Base-by-base conservation (phyloP, 1,140 invertebrate species). In the Drosophila busckii region DNA sequence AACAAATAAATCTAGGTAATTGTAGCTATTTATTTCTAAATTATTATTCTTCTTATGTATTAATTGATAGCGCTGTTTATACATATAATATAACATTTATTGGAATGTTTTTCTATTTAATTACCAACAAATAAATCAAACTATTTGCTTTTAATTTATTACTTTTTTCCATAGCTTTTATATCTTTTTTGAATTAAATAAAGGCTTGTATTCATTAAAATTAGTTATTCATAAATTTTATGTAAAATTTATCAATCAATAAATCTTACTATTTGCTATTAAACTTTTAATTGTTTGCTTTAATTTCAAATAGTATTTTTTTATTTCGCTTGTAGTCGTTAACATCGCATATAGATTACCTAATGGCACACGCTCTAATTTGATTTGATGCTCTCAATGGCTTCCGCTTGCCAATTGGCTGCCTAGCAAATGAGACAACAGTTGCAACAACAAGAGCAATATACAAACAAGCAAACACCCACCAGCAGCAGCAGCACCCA, bases 401-500 rank as follows among this genome's bases (percentile, higher is more conserved):
- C 19, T 60, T 38, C 32, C 16, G 38, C 49, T 60, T 31, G 26
- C 40, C 56, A 60, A 60, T 60, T 60, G 56, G 38, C 8, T 23
- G 56, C 15, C 34, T 40, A 19, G 26, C 20, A 25, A 28, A 23
- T 6, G 28, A 41, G 22, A 34, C 8, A 8, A 17, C 6, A 32
- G 17, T 15, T 31, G 13, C 7, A 25, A 22, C 10, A 49, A 19
- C 8, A 46, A 12, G n/a, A 9, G 20, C n/a, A 22, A 13, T 13
- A 35, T 19, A 16, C 32, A 2, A 49, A 54, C 40, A 50, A 37
- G 35, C 52, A 58, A 42, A 68, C 60, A 58, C 28, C 22, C 58
- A 49, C 48, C 31, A 19, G 28, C 25, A 46, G 46, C 31, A 19
- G 28, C 25, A 46, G 46, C 56, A 65, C 71, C 71, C 71, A 80